Base-by-base conservation (phyloP, 2,888 invertebrate species). In the Junonia oenone region DNA sequence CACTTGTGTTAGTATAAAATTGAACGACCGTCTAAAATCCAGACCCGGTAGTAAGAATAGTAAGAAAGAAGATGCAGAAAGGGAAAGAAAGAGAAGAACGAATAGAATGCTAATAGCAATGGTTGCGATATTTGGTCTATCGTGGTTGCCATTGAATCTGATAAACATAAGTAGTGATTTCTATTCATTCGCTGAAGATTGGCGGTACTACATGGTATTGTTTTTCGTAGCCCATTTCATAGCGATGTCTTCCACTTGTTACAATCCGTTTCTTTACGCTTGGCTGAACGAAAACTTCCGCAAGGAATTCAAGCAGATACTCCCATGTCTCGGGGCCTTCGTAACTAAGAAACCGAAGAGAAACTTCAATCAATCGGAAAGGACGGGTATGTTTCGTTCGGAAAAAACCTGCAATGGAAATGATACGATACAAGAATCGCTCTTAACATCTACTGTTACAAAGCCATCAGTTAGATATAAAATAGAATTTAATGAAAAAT, bases 211-310 rank as follows among this genome's bases (percentile, higher is more conserved):
- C 76, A 93, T 93, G 77, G 87, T 96, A 48, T 90, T 94, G 63
- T 98, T 96, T 78, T 95, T 97, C 76, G 80, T 94, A 58, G 93
- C 95, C 4, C 98, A 98, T 76, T 93, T 96, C 57, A 92, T 97
- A 63, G 98, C 98, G 33, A 97, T 98, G 97, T 96, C 96, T 70
- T 97, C 97, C 56, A 97, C 96, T 1, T 97, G 97, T 79, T 98
- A 98, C 91, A 98, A 98, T 79, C 97, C 97, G 0, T 96, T 98
- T 76, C 91, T 98, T 11, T 98, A 98, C 85, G 98, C 98, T 14
- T 98, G 98, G 97, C 92, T 98, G 81, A 98, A 98, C 82, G 98
- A 97, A 66, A 97, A 97, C 84, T 98, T 98, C 78, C 92, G 97
- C 47, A 97, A 97, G 75, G 97, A 97, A 78, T 97, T 97, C 81